Evolutionary conservation across 2,113 vertebrate species (phyloP), one percentile per base, ranked within the genome.

Genomic region (Tetrao urogallus): DNA sequence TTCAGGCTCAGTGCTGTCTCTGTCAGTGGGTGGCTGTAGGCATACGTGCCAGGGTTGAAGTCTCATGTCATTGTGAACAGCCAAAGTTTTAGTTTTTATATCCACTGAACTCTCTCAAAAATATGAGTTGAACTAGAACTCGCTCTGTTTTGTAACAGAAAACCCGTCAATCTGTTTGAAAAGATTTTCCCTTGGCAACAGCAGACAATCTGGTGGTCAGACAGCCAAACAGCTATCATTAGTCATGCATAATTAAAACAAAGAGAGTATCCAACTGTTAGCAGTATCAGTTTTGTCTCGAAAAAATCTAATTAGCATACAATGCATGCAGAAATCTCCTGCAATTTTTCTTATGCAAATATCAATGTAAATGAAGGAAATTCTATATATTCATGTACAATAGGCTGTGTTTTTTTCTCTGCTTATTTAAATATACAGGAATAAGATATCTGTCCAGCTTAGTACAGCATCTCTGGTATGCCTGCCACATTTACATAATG

Each of bases 191-290:
- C 90, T 95, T 95, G 77, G 75, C 85, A 95, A 85, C 57, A 11
- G 43, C 56, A 95, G 80, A 60, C 83, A 89, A 45, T 82, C 79
- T 96, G 89, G 67, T 97, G 87, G 92, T 97, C 94, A 96, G 86
- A 72, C 57, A 96, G 86, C 89, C 94, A 95, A 95, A 78, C 56
- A 95, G 81, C 90, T 78, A 64, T 87, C 60, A 70, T 94, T 89
- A 95, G 71, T 93, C 94, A 95, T 93, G 66, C 71, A 92, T 96
- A 96, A 96, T 94, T 97, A 95, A 93, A 95, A 94, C 79, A 93
- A 94, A 96, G 90, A 84, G 42, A 86, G 85, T 80, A 58, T 89
- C 61, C 58, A 92, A 92, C 87, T 90, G 73, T 86, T 93, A 93
- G 90, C 56, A 89, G 21, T 54, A 92, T 79, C 79, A 82, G 77